phyloP scores from a whole-genome alignment of 2,113 vertebrate genomes.

The Pterocles gutturalis region DNA sequence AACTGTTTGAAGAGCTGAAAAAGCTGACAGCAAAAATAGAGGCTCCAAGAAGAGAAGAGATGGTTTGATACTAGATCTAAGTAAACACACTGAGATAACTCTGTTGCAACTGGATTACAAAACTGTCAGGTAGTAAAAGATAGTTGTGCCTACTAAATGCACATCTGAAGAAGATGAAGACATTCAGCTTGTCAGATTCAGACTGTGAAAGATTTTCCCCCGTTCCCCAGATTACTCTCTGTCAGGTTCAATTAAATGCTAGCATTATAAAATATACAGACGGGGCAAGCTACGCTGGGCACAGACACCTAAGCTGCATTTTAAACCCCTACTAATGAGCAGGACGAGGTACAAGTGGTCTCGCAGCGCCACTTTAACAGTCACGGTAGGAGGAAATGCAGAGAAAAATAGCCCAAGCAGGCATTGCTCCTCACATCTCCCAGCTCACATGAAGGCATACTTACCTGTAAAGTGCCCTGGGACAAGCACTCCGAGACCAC shows the following conservation, averaged over 20 bases:
- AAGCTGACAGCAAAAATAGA: background rate
- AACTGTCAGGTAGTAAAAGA: background rate
- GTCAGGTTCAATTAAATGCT: background rate
- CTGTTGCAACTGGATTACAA: background rate
- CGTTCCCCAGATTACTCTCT: background rate
- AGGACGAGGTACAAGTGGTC: background rate
- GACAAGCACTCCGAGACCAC: background rate
- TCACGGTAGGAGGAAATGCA: background rate
- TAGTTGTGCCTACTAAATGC: background rate
- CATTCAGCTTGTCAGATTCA: background rate
- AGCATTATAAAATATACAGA: background rate
- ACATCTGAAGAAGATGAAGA: background rate
- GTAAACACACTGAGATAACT: background rate
- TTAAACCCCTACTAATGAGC: background rate
- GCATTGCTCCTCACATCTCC: background rate
- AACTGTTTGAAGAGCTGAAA: background rate
- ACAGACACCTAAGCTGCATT: background rate
- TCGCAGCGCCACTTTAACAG: background rate
- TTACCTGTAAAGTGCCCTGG: background rate
- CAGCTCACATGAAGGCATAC: background rate
- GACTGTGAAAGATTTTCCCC: background rate
- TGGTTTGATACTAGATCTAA: background rate
- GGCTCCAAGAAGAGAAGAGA: background rate
- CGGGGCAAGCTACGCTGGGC: background rate
- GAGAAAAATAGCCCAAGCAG: background rate